Evolutionary conservation across 2,797 vertebrate species (phyloP).

Genomic region (Glossophaga mutica): DNA sequence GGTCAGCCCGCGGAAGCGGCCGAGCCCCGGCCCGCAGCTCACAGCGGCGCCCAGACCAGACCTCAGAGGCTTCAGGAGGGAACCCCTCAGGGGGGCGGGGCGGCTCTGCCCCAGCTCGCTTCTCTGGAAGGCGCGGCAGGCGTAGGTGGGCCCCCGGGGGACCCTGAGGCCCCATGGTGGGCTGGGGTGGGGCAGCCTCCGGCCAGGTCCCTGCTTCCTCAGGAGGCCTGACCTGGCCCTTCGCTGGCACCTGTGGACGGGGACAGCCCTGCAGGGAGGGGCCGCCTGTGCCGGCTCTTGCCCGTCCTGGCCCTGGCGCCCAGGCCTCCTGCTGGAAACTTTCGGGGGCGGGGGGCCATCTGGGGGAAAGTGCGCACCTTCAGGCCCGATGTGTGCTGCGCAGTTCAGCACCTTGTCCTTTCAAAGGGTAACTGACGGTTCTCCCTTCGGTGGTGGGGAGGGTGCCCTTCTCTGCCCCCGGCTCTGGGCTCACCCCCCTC

Average conservation of each 20-base stretch:
- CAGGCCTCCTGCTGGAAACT: accelerated
- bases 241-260: not conserved
- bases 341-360: not conserved
- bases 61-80: not conserved
- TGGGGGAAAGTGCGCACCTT: accelerated
- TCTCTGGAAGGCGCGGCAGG: too few species aligned
- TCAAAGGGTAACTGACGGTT: accelerated
- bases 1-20: not conserved
- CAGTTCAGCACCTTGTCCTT: accelerated
- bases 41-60: not conserved
- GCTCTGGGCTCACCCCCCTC: not conserved
- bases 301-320: not conserved
- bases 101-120: not conserved
- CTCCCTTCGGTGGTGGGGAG: not conserved
- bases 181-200: not conserved
- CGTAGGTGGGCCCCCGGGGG: not conserved
- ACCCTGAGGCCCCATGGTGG: accelerated
- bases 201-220: not conserved
- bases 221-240: not conserved
- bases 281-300: not conserved
- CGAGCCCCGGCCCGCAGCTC: not conserved
- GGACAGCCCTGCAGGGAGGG: not conserved
- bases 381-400: not conserved
- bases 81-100: accelerated
- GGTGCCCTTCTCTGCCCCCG: not conserved